Percentiles rank a stretch among this genome's conserved stretches.
Conservation (phyloP, 2,888 invertebrate genomes). For the Ormyrus thymus region DNA sequence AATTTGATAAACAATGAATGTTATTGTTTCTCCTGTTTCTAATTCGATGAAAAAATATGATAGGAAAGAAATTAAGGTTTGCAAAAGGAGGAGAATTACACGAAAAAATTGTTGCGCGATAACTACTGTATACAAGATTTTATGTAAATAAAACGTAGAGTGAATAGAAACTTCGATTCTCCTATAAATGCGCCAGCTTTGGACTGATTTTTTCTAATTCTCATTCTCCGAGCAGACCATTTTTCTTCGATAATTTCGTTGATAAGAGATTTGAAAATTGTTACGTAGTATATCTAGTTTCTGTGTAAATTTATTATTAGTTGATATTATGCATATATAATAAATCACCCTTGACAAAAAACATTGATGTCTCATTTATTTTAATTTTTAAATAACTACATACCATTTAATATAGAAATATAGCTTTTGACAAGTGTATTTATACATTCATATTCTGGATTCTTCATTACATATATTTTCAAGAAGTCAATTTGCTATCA, state of each 20-base stretch:
- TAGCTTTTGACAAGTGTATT: conserved; percentile 11
- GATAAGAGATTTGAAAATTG: conserved; percentile 65
- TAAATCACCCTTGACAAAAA: conserved; percentile 59
- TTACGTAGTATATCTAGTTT: conserved; percentile 69
- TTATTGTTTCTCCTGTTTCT: conserved; percentile 54
- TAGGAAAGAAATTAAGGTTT: conserved; percentile 38
- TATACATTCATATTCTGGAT: conserved; percentile 33
- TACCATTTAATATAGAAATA: conserved; percentile 23
- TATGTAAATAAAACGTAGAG: conserved; percentile 56
- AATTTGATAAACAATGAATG: conserved; percentile 52
- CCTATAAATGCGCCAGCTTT: conserved; percentile 52
- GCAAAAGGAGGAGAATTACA: conserved; percentile 49
- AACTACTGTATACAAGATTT: conserved; percentile 53
- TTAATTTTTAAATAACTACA: conserved; percentile 2
- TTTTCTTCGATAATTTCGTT: conserved; percentile 53
- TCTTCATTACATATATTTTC: conserved; percentile 29
- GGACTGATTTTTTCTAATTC: conserved; percentile 58
- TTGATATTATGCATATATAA: conserved; percentile 67
- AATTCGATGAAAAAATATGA: conserved; percentile 45
- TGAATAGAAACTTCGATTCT: conserved; percentile 52
- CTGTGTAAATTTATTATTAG: conserved; percentile 66
- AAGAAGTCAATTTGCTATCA: conserved; percentile 9
- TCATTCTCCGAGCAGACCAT: conserved; percentile 50
- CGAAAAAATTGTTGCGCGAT: conserved; percentile 52
- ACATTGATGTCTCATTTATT: conserved; percentile 30